Percentiles rank a stretch among this genome's conserved stretches.
Evolutionary conservation across 2,888 invertebrate genomes (phyloP).

Genomic region (Leptogaster cylindrica): DNA sequence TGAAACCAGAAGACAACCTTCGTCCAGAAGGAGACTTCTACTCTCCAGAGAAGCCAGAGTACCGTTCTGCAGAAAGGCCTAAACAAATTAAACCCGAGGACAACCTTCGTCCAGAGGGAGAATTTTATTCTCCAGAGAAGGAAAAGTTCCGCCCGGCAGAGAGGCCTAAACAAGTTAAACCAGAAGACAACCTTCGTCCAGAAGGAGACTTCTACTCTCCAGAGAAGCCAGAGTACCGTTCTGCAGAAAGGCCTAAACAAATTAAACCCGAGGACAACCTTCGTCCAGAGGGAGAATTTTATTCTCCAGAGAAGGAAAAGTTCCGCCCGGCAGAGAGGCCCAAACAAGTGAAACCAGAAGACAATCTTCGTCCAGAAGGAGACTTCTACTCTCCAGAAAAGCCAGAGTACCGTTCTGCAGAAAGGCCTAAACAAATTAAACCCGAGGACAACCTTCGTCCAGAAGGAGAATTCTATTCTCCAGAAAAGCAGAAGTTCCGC

Average conservation of each 20-base stretch:
- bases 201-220: constrained; percentile 64
- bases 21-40: constrained; percentile 65
- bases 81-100: constrained; percentile 59
- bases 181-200: constrained; percentile 60
- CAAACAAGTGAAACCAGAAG: constrained; percentile 61
- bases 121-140: constrained; percentile 58
- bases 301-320: constrained; percentile 61
- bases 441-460: constrained; percentile 65
- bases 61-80: constrained; percentile 62
- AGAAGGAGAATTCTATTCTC: constrained; percentile 66
- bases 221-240: constrained; percentile 56
- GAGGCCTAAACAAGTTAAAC: constrained; percentile 61
- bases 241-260: constrained; percentile 61
- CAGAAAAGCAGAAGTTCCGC: constrained; percentile 52
- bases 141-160: constrained; percentile 62
- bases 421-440: constrained; percentile 58
- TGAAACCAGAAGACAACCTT: constrained; percentile 61
- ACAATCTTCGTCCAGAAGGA: constrained; percentile 65
- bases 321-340: constrained; percentile 66
- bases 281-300: constrained; percentile 65
- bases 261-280: constrained; percentile 63
- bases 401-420: constrained; percentile 58
- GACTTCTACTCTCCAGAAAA: constrained; percentile 63
- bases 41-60: constrained; percentile 60
- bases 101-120: constrained; percentile 61